These are phyloP conservation scores for Dorcus hopei DNA, from an alignment of 2,888 invertebrate genomes.

Conservation along the genomic window DNA sequence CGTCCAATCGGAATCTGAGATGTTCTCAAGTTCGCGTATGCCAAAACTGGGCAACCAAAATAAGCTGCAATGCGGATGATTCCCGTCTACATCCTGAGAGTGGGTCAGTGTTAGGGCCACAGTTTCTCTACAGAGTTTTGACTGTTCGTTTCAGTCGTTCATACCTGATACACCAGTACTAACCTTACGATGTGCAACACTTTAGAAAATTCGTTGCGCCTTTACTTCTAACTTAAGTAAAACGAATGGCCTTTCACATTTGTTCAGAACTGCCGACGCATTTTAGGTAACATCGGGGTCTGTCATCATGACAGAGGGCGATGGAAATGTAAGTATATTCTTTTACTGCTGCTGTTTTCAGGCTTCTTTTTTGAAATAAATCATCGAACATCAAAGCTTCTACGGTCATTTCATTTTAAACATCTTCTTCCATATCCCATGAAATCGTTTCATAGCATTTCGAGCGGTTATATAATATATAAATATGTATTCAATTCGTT, in stretches of 20 bases:
- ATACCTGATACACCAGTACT: neutral
- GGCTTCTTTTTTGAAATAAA: neutral
- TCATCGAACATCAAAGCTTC: neutral
- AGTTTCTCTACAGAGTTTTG: slow-evolving; percentile 26
- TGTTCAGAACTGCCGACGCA: neutral
- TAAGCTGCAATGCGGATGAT: slow-evolving; percentile 42
- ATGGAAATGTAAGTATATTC: slow-evolving; percentile 12
- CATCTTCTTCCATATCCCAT: neutral
- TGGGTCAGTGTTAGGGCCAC: slow-evolving; percentile 23
- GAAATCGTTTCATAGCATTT: no score
- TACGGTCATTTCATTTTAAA: neutral
- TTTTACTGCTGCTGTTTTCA: neutral
- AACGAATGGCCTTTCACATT: neutral
- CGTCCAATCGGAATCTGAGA: slow-evolving; percentile 27
- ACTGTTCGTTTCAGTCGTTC: slow-evolving; percentile 8
- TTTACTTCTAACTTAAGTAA: neutral
- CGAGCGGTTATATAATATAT: no score
- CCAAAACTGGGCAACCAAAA: slow-evolving; percentile 31
- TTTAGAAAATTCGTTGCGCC: neutral
- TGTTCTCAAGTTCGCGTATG: slow-evolving; percentile 18
- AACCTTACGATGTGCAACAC: neutral
- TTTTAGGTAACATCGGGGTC: slow-evolving; percentile 7
- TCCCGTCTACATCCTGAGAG: slow-evolving; percentile 31
- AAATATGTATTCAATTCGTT: no score
- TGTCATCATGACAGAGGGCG: slow-evolving; percentile 14